These are phyloP conservation scores for Thunnus albacares DNA, from an alignment of 2,797 vertebrate species.

Conservation along the genomic window DNA sequence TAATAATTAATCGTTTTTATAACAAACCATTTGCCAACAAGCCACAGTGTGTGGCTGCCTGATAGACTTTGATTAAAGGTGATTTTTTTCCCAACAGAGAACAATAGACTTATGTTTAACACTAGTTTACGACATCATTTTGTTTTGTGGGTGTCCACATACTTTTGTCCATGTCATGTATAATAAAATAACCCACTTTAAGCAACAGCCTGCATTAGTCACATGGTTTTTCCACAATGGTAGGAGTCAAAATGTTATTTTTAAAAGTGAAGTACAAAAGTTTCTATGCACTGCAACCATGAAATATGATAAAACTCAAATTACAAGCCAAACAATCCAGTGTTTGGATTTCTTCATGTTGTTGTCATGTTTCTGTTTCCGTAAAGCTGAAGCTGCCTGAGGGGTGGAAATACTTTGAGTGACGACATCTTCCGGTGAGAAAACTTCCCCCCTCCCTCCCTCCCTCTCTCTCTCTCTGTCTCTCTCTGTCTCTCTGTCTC, in stretches of 20 bases:
- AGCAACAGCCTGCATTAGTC: neutral
- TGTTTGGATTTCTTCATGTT: neutral
- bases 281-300: no score
- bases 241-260: neutral
- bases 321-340: neutral
- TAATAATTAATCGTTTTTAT: no score
- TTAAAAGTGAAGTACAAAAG: no score
- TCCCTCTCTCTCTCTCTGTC: neutral
- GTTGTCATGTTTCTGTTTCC: neutral
- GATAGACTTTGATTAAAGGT: neutral
- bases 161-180: no score
- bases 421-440: constrained; percentile 65
- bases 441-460: neutral
- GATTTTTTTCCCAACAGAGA: neutral
- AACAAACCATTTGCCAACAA: neutral
- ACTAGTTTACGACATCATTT: no score
- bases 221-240: neutral
- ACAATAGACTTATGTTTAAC: neutral
- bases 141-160: no score
- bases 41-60: neutral
- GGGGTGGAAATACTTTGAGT: constrained; percentile 47
- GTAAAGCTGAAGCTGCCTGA: neutral
- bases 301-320: no score
- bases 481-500: no score
- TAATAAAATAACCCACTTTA: neutral